Conservation (phyloP, 1,140 invertebrate species). For the Pectinophora gossypiella region DNA sequence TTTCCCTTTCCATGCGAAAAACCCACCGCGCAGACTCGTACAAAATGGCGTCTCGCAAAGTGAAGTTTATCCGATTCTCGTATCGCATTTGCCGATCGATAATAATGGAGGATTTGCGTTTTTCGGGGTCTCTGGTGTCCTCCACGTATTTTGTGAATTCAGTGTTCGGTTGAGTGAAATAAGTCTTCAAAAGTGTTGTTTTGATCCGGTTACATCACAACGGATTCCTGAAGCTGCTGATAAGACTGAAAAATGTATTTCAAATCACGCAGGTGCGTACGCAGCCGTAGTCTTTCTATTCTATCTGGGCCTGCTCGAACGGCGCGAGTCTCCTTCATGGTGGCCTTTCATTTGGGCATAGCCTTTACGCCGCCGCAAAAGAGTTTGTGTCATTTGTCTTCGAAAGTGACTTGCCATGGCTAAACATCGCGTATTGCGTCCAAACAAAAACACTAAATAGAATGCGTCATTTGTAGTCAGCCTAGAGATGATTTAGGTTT, state of each 20-base stretch:
- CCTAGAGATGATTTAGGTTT: neutral
- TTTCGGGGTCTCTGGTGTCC: slow-evolving; percentile 66
- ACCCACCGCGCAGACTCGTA: slow-evolving; percentile 71
- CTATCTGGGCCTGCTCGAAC: slow-evolving; percentile 88
- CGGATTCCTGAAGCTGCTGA: slow-evolving; percentile 54
- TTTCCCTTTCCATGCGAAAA: slow-evolving; percentile 70
- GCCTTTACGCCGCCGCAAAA: slow-evolving; percentile 74
- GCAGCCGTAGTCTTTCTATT: slow-evolving; percentile 88
- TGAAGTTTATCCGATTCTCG: slow-evolving; percentile 69
- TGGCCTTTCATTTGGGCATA: slow-evolving; percentile 75
- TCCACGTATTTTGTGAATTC: slow-evolving; percentile 58
- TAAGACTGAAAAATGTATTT: slow-evolving; percentile 71
- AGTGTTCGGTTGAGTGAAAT: slow-evolving; percentile 56
- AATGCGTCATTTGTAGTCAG: slow-evolving; percentile 34
- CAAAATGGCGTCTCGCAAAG: slow-evolving; percentile 67
- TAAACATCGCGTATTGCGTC: slow-evolving; percentile 48
- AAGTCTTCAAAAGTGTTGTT: slow-evolving; percentile 64
- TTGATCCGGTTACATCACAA: slow-evolving; percentile 70
- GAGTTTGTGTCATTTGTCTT: slow-evolving; percentile 70
- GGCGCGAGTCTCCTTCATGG: slow-evolving; percentile 70
- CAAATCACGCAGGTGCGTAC: slow-evolving; percentile 92
- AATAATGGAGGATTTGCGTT: slow-evolving; percentile 73
- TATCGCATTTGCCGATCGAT: slow-evolving; percentile 73
- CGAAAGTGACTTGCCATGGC: slow-evolving; percentile 49
- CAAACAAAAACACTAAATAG: slow-evolving; percentile 57